These are phyloP conservation scores for Callosobruchus maculatus DNA, from an alignment of 2,888 invertebrate genomes.

Conservation along the genomic window DNA sequence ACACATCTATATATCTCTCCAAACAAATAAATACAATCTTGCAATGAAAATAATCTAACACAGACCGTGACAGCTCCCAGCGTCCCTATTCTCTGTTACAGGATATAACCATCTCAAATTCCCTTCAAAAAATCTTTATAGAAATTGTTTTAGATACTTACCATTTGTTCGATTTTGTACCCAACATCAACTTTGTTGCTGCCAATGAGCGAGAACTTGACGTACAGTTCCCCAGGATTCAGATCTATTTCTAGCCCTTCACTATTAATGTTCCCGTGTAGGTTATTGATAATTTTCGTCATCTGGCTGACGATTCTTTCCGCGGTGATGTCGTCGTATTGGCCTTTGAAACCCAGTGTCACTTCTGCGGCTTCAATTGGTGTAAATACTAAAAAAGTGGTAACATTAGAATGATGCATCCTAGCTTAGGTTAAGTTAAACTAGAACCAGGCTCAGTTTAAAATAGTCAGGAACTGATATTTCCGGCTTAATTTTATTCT, in stretches of 20 bases:
- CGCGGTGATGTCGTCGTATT: slow-evolving; percentile 52
- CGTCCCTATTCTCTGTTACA: too few species aligned
- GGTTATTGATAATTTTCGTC: slow-evolving; percentile 49
- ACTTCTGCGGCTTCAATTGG: slow-evolving; percentile 73
- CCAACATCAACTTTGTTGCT: slow-evolving; percentile 74
- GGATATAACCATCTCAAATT: too few species aligned
- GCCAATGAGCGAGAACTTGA: slow-evolving; percentile 66
- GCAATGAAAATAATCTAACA: too few species aligned
- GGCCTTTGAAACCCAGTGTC: slow-evolving; percentile 68
- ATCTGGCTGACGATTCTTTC: slow-evolving; percentile 50
- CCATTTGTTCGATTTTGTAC: slow-evolving; percentile 75
- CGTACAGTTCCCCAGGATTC: slow-evolving; percentile 52
- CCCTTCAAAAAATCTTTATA: too few species aligned
- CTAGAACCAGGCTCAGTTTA: too few species aligned
- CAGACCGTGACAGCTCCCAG: too few species aligned
- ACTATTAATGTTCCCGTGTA: slow-evolving; percentile 47
- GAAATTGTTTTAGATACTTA: slow-evolving; percentile 46
- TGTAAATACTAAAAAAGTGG: slow-evolving; percentile 56
- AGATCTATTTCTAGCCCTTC: slow-evolving; percentile 55
- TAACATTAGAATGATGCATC: too few species aligned
- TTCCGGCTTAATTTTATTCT: too few species aligned
- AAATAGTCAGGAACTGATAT: too few species aligned
- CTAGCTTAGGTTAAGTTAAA: too few species aligned
- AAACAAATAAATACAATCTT: too few species aligned
- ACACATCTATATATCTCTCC: too few species aligned